Evolutionary conservation across 2,797 vertebrate genomes (phyloP), one percentile per base, ranked within the genome.

Genomic region (Leuciscus waleckii): DNA sequence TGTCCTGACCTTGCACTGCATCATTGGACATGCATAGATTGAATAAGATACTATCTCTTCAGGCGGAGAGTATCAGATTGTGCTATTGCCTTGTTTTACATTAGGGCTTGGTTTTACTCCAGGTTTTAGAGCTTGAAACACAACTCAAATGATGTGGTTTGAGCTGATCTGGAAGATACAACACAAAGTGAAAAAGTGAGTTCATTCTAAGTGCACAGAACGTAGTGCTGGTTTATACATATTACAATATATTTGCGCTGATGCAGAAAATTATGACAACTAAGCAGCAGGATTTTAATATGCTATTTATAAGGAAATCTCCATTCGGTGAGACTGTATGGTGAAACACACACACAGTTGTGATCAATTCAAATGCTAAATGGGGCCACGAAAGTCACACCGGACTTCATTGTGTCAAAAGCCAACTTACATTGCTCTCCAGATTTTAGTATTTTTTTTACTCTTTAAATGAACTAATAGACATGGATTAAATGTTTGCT

Each of bases 401-500:
- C 78, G 69, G 69, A 87, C 51, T 67, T n/a, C 49, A 83, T 46
- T 87, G 61, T 76, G 61, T 87, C 51, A 65, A 81, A 82, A 89
- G 67, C 73, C 82, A 83, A 83, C 23, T 17, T 90, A 89, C 91
- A 93, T 84, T 63, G 74, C 84, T 67, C 84, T 90, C 89, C 79
- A 81, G 89, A 93, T 92, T 91, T 92, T 90, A 88, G 6, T 85
- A 70, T 90, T 84, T 85, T 78, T 87, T 58, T 10, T 3, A 17
- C 37, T 87, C 79, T 35, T 86, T 39, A 67, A 26, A 74, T 85
- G 84, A 89, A 91, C 89, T 92, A 92, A 87, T 68, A 88, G 81
- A 91, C 91, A 89, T 87, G 14, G 46, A 17, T 17, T 49, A 17
- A 17, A 49, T 17, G 86, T 79, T 61, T 88, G 88, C 84, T 83